Evolutionary conservation across 1,140 invertebrate genomes (phyloP).

Genomic region (Galendromus occidentalis): DNA sequence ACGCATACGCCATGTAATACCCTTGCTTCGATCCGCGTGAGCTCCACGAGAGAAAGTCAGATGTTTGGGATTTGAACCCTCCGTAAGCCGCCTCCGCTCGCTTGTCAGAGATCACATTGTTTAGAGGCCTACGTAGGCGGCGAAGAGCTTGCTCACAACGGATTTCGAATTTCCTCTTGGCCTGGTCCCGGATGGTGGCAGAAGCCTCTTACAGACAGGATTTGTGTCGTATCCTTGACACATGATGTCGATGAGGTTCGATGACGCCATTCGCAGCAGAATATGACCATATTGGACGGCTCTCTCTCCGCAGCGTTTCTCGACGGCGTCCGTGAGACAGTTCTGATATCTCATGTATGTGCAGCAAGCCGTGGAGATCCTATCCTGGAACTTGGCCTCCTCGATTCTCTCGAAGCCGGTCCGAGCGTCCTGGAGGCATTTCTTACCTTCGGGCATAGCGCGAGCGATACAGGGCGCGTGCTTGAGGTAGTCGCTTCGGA

Average conservation of each 20-base stretch:
- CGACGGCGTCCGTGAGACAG: background rate
- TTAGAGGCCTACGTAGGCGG: background rate
- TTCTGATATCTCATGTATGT: constrained; percentile 4
- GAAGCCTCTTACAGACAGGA: constrained; percentile 1
- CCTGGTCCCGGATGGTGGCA: background rate
- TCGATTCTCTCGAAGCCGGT: constrained; percentile 5
- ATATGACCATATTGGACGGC: constrained; percentile 6
- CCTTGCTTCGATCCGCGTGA: too few species aligned
- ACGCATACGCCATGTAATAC: too few species aligned
- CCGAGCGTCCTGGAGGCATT: background rate
- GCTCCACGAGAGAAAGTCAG: too few species aligned
- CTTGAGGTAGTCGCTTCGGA: background rate
- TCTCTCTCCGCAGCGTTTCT: background rate
- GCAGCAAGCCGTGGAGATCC: constrained; percentile 3
- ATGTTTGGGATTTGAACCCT: too few species aligned
- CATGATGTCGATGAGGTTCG: constrained; percentile 8
- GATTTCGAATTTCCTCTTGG: constrained; percentile 2
- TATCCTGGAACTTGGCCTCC: constrained; percentile 1
- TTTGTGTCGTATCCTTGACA: constrained; percentile 10
- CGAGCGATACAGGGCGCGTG: constrained; percentile 3
- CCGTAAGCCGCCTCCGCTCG: too few species aligned
- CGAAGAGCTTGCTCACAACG: constrained; percentile 5
- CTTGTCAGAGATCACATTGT: too few species aligned
- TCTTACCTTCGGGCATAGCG: constrained; percentile 2
- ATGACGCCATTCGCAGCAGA: background rate